phyloP scores from a whole-genome alignment of 1,140 invertebrate species.

The Drosophila subobscura region DNA sequence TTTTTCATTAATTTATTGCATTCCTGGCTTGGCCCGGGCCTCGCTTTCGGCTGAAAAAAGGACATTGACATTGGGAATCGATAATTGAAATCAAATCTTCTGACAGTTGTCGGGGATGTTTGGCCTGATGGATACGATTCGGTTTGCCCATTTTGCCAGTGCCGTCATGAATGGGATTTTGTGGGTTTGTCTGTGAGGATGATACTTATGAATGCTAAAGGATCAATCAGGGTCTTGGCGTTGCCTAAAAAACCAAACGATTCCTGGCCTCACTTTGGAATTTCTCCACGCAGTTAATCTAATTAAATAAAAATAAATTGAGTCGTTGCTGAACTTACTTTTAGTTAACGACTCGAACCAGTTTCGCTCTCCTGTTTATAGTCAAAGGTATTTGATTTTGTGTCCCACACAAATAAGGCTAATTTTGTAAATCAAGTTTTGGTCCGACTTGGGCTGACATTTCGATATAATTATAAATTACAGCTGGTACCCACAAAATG shows the following conservation, averaged over 20 bases:
- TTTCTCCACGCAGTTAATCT: neutral
- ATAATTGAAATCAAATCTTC: conserved; percentile 42
- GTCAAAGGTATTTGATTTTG: conserved; percentile 10
- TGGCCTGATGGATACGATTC: conserved; percentile 17
- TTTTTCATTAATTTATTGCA: conserved; percentile 76
- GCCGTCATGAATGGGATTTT: neutral
- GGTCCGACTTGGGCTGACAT: neutral
- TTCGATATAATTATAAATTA: neutral
- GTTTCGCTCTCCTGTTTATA: neutral
- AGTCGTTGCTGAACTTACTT: neutral
- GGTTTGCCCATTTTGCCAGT: conserved; percentile 8
- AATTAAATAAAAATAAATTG: neutral
- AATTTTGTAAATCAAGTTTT: neutral
- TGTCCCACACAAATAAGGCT: neutral
- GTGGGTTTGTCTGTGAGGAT: conserved; percentile 2
- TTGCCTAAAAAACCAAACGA: neutral
- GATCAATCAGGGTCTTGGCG: too few species aligned
- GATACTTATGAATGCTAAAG: neutral
- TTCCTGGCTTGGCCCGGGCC: conserved; percentile 26
- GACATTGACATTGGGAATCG: conserved; percentile 43
- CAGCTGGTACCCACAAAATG: neutral
- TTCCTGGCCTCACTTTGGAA: neutral
- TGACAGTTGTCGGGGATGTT: conserved; percentile 26
- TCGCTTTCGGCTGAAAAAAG: conserved; percentile 2
- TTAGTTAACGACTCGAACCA: neutral